phyloP scores from a whole-genome alignment of 2,113 vertebrate species.

The Proteles cristata region DNA sequence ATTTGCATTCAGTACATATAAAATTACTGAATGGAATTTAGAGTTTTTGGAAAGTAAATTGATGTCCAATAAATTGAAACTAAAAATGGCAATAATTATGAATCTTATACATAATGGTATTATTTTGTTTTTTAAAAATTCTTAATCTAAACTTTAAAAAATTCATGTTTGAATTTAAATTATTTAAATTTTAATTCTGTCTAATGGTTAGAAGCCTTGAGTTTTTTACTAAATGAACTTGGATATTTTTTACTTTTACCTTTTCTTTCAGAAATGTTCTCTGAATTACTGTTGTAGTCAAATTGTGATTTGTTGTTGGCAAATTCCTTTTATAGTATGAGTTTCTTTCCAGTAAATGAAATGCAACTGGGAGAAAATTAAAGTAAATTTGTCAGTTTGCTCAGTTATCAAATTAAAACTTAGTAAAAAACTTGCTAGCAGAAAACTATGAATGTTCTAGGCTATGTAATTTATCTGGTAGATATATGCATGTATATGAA shows the following conservation, averaged over 20 bases:
- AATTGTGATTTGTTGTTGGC: slow-evolving; percentile 66
- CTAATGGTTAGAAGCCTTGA: slow-evolving; percentile 5
- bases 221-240: slow-evolving; percentile 37
- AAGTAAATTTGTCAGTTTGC: slow-evolving; percentile 38
- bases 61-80: slow-evolving; percentile 8
- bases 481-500: background rate
- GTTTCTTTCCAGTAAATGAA: slow-evolving; percentile 50
- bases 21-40: background rate
- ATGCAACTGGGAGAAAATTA: slow-evolving; percentile 63
- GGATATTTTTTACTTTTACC: slow-evolving; percentile 48
- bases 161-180: slow-evolving; percentile 48
- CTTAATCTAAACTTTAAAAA: slow-evolving; percentile 21
- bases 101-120: background rate
- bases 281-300: slow-evolving; percentile 56
- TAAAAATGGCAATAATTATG: slow-evolving; percentile 34
- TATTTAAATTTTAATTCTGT: slow-evolving; percentile 45
- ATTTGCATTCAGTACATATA: slow-evolving; percentile 39
- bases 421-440: slow-evolving; percentile 21
- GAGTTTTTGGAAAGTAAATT: slow-evolving; percentile 41
- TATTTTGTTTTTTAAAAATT: slow-evolving; percentile 52
- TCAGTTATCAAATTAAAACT: slow-evolving; percentile 54
- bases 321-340: slow-evolving; percentile 51
- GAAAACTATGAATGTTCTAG: slow-evolving; percentile 7
- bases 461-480: slow-evolving; percentile 31
- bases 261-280: slow-evolving; percentile 54